phyloP scores from a whole-genome alignment of 2,113 vertebrate genomes.

The Hucho hucho region DNA sequence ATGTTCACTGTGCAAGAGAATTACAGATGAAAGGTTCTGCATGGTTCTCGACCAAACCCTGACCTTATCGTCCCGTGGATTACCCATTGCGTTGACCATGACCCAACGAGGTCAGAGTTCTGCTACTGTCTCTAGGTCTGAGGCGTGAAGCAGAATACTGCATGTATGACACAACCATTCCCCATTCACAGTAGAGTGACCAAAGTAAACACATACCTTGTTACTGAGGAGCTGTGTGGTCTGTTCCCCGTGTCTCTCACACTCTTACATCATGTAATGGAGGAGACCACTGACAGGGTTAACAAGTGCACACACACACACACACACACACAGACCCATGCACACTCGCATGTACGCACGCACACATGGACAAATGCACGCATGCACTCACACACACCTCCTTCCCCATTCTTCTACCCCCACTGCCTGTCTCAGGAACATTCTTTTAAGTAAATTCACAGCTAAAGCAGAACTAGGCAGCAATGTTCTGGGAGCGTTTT shows the following conservation, averaged over 20 bases:
- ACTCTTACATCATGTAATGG: neutral
- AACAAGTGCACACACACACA: neutral
- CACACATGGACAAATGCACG: neutral
- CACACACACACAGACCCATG: neutral
- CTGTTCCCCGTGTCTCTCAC: constrained; percentile 1
- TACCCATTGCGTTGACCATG: neutral
- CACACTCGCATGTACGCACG: neutral
- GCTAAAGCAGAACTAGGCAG: neutral
- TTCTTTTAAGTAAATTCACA: neutral
- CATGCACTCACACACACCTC: too few relatives aligned
- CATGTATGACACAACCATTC: constrained; percentile 44
- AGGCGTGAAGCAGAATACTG: constrained; percentile 10
- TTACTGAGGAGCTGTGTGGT: constrained; percentile 23
- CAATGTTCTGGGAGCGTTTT: neutral
- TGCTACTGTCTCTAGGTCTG: constrained; percentile 25
- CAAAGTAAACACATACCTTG: constrained; percentile 59
- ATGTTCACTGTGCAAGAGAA: constrained; percentile 16
- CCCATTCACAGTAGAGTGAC: constrained; percentile 64
- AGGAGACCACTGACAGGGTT: too few relatives aligned
- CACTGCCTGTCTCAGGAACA: neutral
- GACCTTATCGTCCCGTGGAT: neutral
- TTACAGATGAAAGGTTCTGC: constrained; percentile 52
- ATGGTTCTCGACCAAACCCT: neutral
- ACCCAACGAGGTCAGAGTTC: constrained; percentile 6
- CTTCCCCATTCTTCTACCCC: too few relatives aligned